A percentile compares a stretch with the other conserved stretches of the same genome.
Conservation (phyloP, 2,797 vertebrate species). For the Todus mexicanus region DNA sequence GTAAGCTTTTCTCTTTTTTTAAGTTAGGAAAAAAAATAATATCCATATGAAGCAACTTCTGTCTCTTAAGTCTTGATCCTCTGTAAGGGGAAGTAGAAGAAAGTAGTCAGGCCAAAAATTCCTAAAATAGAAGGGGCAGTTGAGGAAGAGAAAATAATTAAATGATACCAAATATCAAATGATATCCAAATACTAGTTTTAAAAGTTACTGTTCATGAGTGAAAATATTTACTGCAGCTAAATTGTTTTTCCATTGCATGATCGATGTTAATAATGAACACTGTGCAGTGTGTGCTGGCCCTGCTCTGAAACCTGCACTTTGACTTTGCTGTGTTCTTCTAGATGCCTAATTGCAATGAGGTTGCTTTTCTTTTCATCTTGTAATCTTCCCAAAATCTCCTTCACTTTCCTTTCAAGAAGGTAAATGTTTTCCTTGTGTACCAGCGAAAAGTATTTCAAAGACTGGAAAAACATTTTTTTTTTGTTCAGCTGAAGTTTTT, state of each 20-base stretch:
- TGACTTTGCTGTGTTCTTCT: not conserved
- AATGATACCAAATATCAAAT: rapidly evolving
- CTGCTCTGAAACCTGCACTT: not conserved
- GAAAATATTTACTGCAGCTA: not conserved
- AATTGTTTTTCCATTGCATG: not conserved
- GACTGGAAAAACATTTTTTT: not conserved
- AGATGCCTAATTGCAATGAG: not conserved
- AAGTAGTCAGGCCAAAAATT: not conserved
- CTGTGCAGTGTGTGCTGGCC: not conserved
- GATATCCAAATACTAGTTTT: not conserved
- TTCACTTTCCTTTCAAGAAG: not conserved
- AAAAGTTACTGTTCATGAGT: not conserved
- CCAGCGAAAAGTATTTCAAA: not conserved
- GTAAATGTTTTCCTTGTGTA: not conserved
- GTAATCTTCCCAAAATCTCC: not conserved
- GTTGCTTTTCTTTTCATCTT: not conserved
- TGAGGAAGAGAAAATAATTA: not conserved
- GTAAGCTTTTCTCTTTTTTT: not conserved
- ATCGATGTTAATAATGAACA: not conserved
- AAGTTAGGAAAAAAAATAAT: not conserved
- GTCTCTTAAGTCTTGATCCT: not conserved
- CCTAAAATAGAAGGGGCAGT: not conserved
- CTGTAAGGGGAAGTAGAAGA: not conserved
- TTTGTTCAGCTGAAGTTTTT: not conserved
- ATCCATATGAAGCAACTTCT: not conserved